Base-by-base conservation (phyloP, 2,113 vertebrate species). In the Passer domesticus region DNA sequence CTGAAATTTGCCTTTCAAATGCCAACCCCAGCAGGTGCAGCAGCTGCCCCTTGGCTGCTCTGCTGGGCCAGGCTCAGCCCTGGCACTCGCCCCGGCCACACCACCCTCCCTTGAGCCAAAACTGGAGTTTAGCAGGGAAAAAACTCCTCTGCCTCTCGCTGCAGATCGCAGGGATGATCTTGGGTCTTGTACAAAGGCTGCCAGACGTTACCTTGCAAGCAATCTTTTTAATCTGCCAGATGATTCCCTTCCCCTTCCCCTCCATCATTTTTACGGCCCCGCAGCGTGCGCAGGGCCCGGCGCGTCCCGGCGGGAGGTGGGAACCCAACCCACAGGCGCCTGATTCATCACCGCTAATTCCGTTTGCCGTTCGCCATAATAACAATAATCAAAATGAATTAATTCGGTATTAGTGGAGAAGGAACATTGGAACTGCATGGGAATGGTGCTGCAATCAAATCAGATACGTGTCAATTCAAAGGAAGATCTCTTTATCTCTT, bases 331-430 rank as follows among this genome's bases (percentile, higher is more conserved):
- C 18, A 17, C 2, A 3, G 68, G 93, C 10, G 4, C 78, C 85
- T 75, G 91, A 89, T 89, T 72, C 91, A 96, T 89, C 82, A 8
- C 88, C 5, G 19, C 78, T 93, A 70, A 91, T 94, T 91, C 94
- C 83, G 55, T 60, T 66, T 81, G 92, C 91, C 87, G 8, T 58
- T 90, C 35, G 74, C 91, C 85, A 7, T 90, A 95, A 94, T 84
- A 96, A 92, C 89, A 92, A 94, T 84, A 87, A 96, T 94, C 92
- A 82, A 91, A 94, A 92, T 46, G 73, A 97, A 96, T 97, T 97
- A 96, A 96, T 97, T 94, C 15, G 25, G 53, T 52, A 74, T 94
- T 96, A 90, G 75, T 4, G n/a, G 55, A 55, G 89, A 87, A 85
- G 81, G 94, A 96, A 52, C 55, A 12, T 22, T 85, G 90, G 50